These are phyloP conservation scores for Dolichotis patagonum DNA, from an alignment of 2,113 vertebrate species.

Conservation along the genomic window DNA sequence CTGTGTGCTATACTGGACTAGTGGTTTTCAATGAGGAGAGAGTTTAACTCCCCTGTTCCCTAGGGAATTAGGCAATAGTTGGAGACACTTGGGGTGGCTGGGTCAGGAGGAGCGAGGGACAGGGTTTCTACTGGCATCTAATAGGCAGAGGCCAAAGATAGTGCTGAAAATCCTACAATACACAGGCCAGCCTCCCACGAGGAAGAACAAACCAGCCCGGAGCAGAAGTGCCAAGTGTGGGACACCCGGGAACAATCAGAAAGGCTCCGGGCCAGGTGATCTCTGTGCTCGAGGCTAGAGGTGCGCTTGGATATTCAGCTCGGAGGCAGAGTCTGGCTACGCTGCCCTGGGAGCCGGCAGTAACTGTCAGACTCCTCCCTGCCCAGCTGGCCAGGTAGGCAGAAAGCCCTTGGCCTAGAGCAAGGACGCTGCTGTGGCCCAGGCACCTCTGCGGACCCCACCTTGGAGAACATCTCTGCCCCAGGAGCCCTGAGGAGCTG, in stretches of 20 bases:
- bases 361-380: not conserved
- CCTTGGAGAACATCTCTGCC: not conserved
- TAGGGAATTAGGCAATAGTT: not conserved
- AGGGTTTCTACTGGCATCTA: not conserved
- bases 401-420: not conserved
- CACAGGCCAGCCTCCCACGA: not conserved
- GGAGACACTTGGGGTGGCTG: not conserved
- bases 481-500: not conserved
- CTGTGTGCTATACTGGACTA: not conserved
- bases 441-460: not conserved
- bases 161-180: not conserved
- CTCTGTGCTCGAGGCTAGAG: not conserved
- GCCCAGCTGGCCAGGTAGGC: not conserved
- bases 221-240: not conserved
- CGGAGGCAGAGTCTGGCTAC: not conserved
- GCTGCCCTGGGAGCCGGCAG: not conserved
- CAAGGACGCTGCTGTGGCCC: not conserved
- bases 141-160: not conserved
- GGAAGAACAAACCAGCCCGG: not conserved
- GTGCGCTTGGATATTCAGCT: not conserved
- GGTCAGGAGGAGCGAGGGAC: rapidly evolving
- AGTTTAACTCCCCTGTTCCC: not conserved
- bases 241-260: too few species aligned
- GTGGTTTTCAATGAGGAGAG: not conserved
- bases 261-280: not conserved